These are phyloP conservation scores for Triplophysa yarkandensis DNA, from an alignment of 2,797 vertebrate genomes.

Conservation along the genomic window DNA sequence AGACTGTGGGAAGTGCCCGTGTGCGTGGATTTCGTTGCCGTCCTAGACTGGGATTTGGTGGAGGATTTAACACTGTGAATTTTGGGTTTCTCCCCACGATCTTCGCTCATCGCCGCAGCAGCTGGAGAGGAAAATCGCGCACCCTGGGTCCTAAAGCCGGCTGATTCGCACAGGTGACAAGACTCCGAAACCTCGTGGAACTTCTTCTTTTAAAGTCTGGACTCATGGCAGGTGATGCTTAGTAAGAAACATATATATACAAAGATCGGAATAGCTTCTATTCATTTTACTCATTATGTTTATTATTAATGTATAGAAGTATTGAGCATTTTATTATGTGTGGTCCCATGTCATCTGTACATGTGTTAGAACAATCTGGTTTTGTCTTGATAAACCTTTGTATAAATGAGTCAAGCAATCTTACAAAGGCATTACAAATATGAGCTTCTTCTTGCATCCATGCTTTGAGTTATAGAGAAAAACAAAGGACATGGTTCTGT, in stretches of 20 bases:
- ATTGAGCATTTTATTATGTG: no score
- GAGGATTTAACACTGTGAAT: conserved; percentile 74
- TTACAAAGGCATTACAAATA: no score
- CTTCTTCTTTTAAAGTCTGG: background rate
- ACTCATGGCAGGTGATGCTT: background rate
- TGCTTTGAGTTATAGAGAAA: background rate
- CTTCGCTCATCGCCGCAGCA: conserved; percentile 86
- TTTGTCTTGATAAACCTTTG: no score
- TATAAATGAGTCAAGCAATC: no score
- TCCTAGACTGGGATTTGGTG: conserved; percentile 64
- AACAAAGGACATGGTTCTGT: background rate
- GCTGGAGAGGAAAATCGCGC: conserved; percentile 86
- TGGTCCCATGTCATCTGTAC: no score
- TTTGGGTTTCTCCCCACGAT: conserved; percentile 81
- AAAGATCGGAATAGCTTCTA: background rate
- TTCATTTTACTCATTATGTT: background rate
- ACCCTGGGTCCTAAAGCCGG: conserved; percentile 86
- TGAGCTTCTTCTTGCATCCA: no score
- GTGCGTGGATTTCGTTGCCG: conserved; percentile 61
- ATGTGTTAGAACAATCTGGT: no score
- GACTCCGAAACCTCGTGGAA: conserved; percentile 43
- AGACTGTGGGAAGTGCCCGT: conserved; percentile 24
- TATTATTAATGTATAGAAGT: no score
- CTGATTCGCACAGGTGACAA: conserved; percentile 77
- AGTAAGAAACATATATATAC: no score